Percentiles rank a stretch among this genome's conserved stretches.
Conservation (phyloP, 2,888 invertebrate genomes). For the Myopa tessellatipennis region DNA sequence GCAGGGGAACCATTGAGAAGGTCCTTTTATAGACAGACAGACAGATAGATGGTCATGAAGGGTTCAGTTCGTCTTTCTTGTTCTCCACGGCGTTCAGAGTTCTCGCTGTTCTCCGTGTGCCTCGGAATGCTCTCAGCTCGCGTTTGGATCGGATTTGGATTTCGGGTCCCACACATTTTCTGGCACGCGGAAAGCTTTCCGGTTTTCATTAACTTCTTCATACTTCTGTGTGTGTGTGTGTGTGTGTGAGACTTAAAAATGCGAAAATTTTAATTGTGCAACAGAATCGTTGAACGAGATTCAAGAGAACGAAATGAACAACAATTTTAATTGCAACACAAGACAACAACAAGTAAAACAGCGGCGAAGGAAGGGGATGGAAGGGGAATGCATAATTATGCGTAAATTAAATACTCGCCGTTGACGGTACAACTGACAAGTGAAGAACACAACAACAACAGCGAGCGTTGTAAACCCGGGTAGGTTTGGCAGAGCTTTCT, state of each 20-base stretch:
- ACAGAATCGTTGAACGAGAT: neutral
- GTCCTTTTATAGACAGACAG: no score
- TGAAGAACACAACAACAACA: neutral
- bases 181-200: conserved; percentile 12
- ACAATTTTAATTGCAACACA: conserved; percentile 31
- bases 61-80: no score
- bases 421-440: neutral
- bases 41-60: no score
- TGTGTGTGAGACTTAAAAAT: conserved; percentile 23
- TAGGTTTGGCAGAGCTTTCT: no score
- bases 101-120: no score
- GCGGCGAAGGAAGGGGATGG: neutral
- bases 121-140: neutral
- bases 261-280: conserved; percentile 31
- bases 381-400: conserved; percentile 21
- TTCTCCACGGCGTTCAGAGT: no score
- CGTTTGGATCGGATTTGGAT: neutral
- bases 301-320: conserved; percentile 7
- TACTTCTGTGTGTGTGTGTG: neutral
- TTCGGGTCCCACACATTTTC: conserved; percentile 10
- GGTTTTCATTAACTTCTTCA: conserved; percentile 12
- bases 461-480: no score
- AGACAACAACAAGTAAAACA: neutral
- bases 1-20: no score
- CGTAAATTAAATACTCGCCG: conserved; percentile 37